Base-by-base conservation (phyloP, 2,797 vertebrate species). In the Manis javanica region DNA sequence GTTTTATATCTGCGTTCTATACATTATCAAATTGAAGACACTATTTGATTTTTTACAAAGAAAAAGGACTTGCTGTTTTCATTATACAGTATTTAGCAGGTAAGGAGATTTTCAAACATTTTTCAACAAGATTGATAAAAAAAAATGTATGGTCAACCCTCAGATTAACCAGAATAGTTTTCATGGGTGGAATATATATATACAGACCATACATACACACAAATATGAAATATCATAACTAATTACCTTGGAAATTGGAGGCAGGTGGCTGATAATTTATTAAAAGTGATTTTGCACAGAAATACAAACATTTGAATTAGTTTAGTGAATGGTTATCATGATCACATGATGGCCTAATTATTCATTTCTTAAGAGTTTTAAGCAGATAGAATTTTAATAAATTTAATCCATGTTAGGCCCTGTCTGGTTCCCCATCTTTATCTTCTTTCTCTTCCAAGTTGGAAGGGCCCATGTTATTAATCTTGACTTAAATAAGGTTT, bases 161-260 rank as follows among this genome's bases (percentile, higher is more conserved):
- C 19, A 66, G 86, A 92, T 84, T 49, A 90, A 34, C 11, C 21
- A 74, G 42, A 68, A 31, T 31, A 94, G 53, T 12, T 31, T 89
- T 86, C 64, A 84, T 1, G 46, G 61, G 82, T 77, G 1, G 12
- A 46, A 34, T 72, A 23, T 53, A 81, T 7, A 69, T 49, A 92
- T 61, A 51, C n/a, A 96, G 87, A 96, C 77, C 87, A 91, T 15
- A 84, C 7, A 83, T 42, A 51, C 1, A 87, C 26, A 92, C 34
- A 87, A 96, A 78, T 87, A 91, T 85, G 12, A 93, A 93, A 92
- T 68, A 93, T 82, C 92, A 87, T 71, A 96, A 95, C 29, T 77
- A 96, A 95, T 88, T 92, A 95, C 26, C 21, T 78, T 96, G 51
- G 42, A 91, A 93, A 81, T 2, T 88, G 23, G 49, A 96, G 53